A percentile compares a stretch with the other conserved stretches of the same genome.
These are phyloP conservation scores for Rhynchotus rufescens DNA, from an alignment of 2,797 vertebrate species.

Conservation along the genomic window DNA sequence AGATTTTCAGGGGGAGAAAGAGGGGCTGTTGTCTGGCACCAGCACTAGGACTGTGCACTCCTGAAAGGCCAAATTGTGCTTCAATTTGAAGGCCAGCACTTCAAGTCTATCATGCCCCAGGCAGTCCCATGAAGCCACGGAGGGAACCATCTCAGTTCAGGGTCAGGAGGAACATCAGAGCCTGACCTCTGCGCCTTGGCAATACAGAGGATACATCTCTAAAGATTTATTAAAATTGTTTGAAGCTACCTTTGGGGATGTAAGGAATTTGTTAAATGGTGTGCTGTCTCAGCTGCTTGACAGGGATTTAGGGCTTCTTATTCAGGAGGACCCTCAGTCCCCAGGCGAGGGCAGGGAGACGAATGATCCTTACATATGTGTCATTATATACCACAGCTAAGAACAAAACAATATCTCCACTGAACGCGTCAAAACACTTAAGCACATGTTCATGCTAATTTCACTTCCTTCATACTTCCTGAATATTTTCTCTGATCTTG, in stretches of 20 bases:
- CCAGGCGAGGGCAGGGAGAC: neutral
- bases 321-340: slow-evolving; percentile 22
- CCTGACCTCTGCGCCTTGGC: neutral
- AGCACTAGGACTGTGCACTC: neutral
- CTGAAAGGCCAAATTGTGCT: neutral
- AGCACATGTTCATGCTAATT: slow-evolving; percentile 6
- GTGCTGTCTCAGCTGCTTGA: neutral
- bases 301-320: slow-evolving; percentile 43
- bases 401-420: slow-evolving; percentile 31
- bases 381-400: neutral
- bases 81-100: neutral
- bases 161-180: neutral
- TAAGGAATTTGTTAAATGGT: slow-evolving; percentile 1
- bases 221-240: slow-evolving; percentile 66
- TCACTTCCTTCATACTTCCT: slow-evolving; percentile 2
- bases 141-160: neutral
- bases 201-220: neutral
- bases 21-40: fast-evolving
- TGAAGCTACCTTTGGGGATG: neutral
- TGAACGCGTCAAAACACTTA: slow-evolving; percentile 11
- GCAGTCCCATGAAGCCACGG: neutral
- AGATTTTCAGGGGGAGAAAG: neutral
- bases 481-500: neutral
- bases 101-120: neutral
- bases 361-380: neutral